Percentiles rank a stretch among this genome's conserved stretches.
phyloP scores from a whole-genome alignment of 35 echinoderm and acorn worm genomes.

The Patiria miniata region DNA sequence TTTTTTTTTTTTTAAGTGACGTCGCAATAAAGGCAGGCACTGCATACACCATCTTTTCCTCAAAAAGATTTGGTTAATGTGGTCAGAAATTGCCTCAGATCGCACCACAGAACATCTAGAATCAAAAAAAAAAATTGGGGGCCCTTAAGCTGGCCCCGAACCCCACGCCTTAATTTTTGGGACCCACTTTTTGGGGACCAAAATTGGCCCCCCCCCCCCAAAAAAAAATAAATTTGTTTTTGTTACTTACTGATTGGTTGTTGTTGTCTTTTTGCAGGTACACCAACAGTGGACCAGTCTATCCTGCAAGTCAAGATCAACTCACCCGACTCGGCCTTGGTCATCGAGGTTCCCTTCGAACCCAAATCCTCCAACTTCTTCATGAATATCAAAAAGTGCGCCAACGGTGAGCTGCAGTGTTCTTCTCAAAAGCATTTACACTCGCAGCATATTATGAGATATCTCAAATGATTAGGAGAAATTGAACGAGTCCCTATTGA shows the following conservation, averaged over 20 bases:
- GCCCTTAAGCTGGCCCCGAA: too few relatives aligned
- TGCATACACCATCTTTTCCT: too few relatives aligned
- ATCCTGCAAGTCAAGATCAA: conserved; percentile 50
- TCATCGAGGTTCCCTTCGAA: conserved; percentile 63
- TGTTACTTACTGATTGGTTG: background rate
- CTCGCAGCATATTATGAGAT: background rate
- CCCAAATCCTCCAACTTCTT: conserved; percentile 54
- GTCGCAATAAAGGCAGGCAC: too few relatives aligned
- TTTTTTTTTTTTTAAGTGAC: too few relatives aligned
- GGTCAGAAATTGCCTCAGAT: too few relatives aligned
- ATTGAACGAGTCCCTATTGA: background rate
- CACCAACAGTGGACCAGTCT: conserved; percentile 39
- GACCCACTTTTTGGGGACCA: too few relatives aligned
- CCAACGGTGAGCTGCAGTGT: conserved; percentile 14
- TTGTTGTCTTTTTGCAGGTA: conserved; percentile 14
- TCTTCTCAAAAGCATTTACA: background rate
- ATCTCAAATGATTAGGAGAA: background rate
- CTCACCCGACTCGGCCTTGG: conserved; percentile 26
- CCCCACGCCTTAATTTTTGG: too few relatives aligned
- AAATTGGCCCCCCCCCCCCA: too few relatives aligned
- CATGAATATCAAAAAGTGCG: conserved; percentile 56
- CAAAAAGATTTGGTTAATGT: too few relatives aligned
- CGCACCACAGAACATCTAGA: too few relatives aligned
- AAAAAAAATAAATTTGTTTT: too few relatives aligned
- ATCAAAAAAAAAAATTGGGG: too few relatives aligned